These are phyloP conservation scores for Xyrichtys novacula DNA, from an alignment of 2,797 vertebrate genomes.

Conservation along the genomic window DNA sequence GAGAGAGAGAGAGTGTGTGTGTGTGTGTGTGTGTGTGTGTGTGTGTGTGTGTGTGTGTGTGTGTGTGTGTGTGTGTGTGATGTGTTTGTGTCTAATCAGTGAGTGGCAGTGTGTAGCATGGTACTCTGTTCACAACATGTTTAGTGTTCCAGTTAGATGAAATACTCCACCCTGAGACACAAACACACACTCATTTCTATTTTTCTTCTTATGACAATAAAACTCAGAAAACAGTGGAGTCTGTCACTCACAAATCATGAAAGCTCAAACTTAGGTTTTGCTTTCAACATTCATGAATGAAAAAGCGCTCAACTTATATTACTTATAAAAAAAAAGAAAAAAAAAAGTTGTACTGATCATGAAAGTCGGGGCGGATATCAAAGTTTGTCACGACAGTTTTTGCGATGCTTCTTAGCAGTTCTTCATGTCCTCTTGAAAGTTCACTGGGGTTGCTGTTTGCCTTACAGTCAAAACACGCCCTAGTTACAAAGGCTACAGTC, in stretches of 20 bases:
- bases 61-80: background rate
- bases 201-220: background rate
- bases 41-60: slow-evolving; percentile 36
- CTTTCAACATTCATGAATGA: background rate
- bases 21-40: background rate
- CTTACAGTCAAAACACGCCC: no score
- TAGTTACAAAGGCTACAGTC: no score
- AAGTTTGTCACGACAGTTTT: no score
- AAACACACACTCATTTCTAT: background rate
- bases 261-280: background rate
- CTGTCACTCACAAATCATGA: background rate
- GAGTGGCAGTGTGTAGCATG: slow-evolving; percentile 34
- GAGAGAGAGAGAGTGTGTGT: background rate
- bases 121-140: slow-evolving; percentile 12
- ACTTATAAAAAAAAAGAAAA: background rate
- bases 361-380: no score
- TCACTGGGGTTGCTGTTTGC: no score
- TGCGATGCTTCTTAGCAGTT: no score
- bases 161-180: slow-evolving; percentile 5
- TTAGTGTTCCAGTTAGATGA: slow-evolving; percentile 31
- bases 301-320: background rate
- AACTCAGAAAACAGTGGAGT: background rate
- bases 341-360: no score
- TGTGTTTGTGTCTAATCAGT: slow-evolving; percentile 15
- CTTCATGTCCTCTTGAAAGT: no score